These are phyloP conservation scores for Tenualosa thibaudeaui DNA, from an alignment of 2,797 vertebrate species.

Conservation along the genomic window DNA sequence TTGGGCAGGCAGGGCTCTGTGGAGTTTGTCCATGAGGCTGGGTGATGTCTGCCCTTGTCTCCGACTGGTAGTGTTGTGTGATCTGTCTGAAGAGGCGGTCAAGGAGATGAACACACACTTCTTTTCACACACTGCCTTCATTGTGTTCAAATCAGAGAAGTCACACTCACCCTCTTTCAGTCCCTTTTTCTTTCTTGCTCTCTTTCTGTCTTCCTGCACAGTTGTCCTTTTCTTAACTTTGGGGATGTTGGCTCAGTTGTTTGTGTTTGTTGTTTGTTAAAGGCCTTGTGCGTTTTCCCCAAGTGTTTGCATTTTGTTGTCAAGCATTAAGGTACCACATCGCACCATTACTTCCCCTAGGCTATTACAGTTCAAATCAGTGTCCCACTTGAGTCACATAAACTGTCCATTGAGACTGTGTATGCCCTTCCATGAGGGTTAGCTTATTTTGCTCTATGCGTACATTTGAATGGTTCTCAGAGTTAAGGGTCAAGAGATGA, in stretches of 20 bases:
- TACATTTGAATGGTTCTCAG: not conserved
- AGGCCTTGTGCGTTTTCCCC: not conserved
- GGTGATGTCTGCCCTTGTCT: slow-evolving; percentile 11
- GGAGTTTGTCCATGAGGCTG: not conserved
- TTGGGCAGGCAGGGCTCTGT: not conserved
- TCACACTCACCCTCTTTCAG: not conserved
- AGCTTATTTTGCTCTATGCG: not conserved
- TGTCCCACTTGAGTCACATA: not conserved
- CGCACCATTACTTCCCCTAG: not conserved
- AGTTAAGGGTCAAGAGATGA: not conserved
- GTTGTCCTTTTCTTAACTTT: not conserved
- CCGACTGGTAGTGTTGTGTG: not conserved
- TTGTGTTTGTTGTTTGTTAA: not conserved
- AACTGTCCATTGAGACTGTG: not conserved
- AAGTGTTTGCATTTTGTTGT: not conserved
- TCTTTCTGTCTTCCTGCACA: not conserved
- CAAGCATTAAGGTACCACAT: not conserved
- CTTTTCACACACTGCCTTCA: not conserved
- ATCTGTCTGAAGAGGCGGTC: not conserved
- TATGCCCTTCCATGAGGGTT: not conserved
- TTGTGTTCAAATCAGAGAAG: not conserved
- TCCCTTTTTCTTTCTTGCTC: not conserved
- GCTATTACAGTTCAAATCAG: not conserved
- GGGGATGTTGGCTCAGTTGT: not conserved
- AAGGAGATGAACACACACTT: not conserved